Evolutionary conservation across 2,113 vertebrate species (phyloP).

Genomic region (Piaya cayana): DNA sequence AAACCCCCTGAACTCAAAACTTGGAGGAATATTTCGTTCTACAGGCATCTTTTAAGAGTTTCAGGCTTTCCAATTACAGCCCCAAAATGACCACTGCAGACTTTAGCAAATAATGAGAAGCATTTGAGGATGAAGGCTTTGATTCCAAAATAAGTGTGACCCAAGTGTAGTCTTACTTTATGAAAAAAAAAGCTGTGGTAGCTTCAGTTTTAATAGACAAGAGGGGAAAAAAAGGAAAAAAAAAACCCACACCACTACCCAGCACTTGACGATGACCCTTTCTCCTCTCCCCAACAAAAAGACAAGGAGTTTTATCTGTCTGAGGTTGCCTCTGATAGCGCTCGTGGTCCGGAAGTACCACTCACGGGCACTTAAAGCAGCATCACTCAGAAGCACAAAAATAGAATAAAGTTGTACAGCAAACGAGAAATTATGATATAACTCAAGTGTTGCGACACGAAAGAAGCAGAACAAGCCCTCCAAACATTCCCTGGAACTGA

Average conservation of each 20-base stretch:
- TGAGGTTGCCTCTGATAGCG: slow-evolving; percentile 70
- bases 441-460: slow-evolving; percentile 65
- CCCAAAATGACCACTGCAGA: slow-evolving; percentile 64
- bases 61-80: slow-evolving; percentile 64
- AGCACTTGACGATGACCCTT: slow-evolving; percentile 77
- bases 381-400: slow-evolving; percentile 78
- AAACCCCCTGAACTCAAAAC: too few species aligned
- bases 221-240: background rate
- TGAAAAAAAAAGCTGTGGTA: slow-evolving; percentile 27
- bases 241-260: background rate
- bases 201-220: slow-evolving; percentile 67
- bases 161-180: slow-evolving; percentile 69
- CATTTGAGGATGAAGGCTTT: slow-evolving; percentile 75
- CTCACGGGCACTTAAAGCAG: slow-evolving; percentile 80
- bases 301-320: slow-evolving; percentile 81
- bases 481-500: slow-evolving; percentile 2
- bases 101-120: slow-evolving; percentile 62
- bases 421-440: slow-evolving; percentile 78
- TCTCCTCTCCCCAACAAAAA: slow-evolving; percentile 69
- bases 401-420: slow-evolving; percentile 79
- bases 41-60: background rate
- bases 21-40: slow-evolving; percentile 26
- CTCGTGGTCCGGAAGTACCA: slow-evolving; percentile 80
- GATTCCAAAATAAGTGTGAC: slow-evolving; percentile 74
- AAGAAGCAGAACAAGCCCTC: slow-evolving; percentile 40